phyloP scores from a whole-genome alignment of 1,140 invertebrate genomes.

The Zaprionus inermis region DNA sequence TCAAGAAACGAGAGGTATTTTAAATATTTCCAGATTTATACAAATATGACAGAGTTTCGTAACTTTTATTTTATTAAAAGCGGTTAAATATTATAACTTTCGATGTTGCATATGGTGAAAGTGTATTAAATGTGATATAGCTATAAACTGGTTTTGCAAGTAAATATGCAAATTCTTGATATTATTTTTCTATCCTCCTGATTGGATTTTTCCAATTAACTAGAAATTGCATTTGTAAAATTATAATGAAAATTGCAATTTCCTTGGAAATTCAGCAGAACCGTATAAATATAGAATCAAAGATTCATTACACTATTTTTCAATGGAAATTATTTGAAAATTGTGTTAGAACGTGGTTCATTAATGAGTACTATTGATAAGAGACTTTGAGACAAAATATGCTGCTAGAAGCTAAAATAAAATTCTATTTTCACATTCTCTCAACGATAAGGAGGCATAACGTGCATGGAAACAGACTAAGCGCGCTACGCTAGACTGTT shows the following conservation, averaged over 20 bases:
- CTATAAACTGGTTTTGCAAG: not conserved
- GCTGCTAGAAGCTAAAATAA: slow-evolving; percentile 37
- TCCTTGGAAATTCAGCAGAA: not conserved
- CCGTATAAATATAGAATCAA: not conserved
- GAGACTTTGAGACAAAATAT: slow-evolving; percentile 30
- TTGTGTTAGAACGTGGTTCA: slow-evolving; percentile 17
- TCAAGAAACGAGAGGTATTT: not conserved
- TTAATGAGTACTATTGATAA: slow-evolving; percentile 34
- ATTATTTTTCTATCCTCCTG: not conserved
- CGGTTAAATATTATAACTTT: not conserved
- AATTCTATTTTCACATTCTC: slow-evolving; percentile 44
- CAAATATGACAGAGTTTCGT: not conserved
- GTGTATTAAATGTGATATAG: not conserved
- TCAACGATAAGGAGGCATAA: slow-evolving; percentile 32
- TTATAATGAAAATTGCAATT: not conserved
- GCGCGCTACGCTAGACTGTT: slow-evolving; percentile 29
- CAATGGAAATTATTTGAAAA: not conserved
- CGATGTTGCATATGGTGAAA: not conserved
- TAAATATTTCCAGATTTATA: not conserved
- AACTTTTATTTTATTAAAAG: not conserved
- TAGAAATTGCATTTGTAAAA: not conserved
- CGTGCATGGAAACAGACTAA: slow-evolving; percentile 38
- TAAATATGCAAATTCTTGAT: not conserved
- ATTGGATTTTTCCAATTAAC: not conserved
- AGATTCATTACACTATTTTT: not conserved